Evolutionary conservation across 2,888 invertebrate species (phyloP).

Genomic region (Eupeodes latifasciatus): DNA sequence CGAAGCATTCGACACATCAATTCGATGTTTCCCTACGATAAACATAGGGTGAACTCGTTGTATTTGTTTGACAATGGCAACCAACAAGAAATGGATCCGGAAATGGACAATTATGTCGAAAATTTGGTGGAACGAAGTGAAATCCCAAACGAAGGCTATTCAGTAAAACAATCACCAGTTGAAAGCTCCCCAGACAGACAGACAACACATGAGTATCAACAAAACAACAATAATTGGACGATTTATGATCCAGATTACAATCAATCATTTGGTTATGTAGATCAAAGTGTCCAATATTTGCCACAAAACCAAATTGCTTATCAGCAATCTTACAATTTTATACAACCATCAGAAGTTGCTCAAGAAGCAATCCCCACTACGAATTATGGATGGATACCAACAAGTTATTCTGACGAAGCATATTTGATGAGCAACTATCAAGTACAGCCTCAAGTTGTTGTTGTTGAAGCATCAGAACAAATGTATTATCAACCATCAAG

Average conservation of each 20-base stretch:
- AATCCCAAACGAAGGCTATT: not conserved
- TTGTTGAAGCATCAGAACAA: not conserved
- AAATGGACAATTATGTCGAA: constrained; percentile 4
- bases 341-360: not conserved
- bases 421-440: not conserved
- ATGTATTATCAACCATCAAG: not conserved
- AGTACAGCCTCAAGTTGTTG: not conserved
- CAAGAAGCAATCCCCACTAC: not conserved
- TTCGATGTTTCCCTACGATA: constrained; percentile 78
- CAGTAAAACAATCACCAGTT: not conserved
- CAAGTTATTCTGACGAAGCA: not conserved
- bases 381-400: not conserved
- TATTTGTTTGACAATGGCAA: not conserved
- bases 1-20: constrained; percentile 90
- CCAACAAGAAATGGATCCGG: not conserved
- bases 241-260: not conserved
- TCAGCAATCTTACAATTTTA: not conserved
- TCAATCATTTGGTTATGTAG: not conserved
- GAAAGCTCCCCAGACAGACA: not conserved
- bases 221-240: not conserved
- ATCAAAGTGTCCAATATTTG: not conserved
- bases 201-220: not conserved
- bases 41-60: not conserved
- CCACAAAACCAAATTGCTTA: not conserved
- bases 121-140: constrained; percentile 29